Evolutionary conservation across 2,888 invertebrate genomes (phyloP), one percentile per base, ranked within the genome.

Genomic region (Drosophila glabriapex): DNA sequence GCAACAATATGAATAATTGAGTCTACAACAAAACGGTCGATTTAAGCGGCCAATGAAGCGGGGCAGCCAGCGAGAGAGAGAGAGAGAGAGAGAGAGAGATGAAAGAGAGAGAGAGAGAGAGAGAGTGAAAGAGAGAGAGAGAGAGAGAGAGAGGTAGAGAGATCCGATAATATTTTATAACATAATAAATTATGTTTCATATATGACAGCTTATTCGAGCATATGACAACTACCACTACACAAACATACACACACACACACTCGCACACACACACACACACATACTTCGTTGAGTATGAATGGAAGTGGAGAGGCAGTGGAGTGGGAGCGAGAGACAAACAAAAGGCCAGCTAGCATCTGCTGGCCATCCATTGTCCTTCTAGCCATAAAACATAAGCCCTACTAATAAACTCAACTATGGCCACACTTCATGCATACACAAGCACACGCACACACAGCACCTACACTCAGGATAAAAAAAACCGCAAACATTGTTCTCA

Each of bases 141-240:
- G 53, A 73, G 66, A 65, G 81, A 65, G 53, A 65, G 60, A 28
- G 64, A 56, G 55, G 14, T 16, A 68, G 66, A 66, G 81, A 71
- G 76, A 78, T 68, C 80, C 80, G 88, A 89, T 87, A 89, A 91
- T 91, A 89, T 91, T 89, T 87, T 90, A 88, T 88, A 88, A 89
- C 91, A 91, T 89, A 89, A 89, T 89, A 89, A 91, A 91, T 89
- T 83, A 91, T 87, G 83, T 87, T 85, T 79, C 85, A 85, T 77
- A 83, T 84, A 82, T 86, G 90, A 89, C 89, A 90, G 91, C 81
- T 87, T 86, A 90, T 84, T 88, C 76, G 83, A 83, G 83, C 88
- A 86, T 88, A 90, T 89, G 88, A 87, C 91, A 90, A 84, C 77
- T 79, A 80, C 74, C 67, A 69, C 64, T 63, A 55, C 64, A 52